phyloP scores from a whole-genome alignment of 2,113 vertebrate genomes.

The Nymphicus hollandicus region DNA sequence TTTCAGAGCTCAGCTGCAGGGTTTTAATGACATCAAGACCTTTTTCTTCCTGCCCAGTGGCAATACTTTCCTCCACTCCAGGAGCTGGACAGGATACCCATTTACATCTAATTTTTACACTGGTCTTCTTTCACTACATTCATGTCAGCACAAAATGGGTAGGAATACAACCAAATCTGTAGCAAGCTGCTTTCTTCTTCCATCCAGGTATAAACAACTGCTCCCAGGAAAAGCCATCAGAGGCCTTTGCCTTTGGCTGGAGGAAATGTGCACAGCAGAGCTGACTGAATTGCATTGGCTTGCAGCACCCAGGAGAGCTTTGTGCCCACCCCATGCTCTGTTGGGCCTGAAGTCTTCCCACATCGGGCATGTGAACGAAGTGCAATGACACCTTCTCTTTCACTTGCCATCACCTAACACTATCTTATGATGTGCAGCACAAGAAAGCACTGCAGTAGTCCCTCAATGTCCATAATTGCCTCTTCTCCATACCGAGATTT shows the following conservation, averaged over 20 bases:
- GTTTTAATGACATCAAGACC: neutral
- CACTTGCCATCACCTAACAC: neutral
- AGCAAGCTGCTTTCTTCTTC: neutral
- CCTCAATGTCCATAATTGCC: neutral
- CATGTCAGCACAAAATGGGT: neutral
- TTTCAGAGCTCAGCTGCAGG: neutral
- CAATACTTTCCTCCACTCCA: neutral
- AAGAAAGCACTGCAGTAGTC: neutral
- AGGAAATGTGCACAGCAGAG: neutral
- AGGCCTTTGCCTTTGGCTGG: neutral
- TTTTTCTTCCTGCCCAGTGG: neutral
- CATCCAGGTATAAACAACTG: neutral
- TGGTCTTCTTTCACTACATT: neutral
- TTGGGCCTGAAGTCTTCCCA: neutral
- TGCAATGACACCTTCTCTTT: neutral
- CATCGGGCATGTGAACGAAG: neutral
- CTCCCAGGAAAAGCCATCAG: neutral
- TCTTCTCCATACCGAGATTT: neutral
- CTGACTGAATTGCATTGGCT: rapidly evolving
- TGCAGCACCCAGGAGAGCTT: neutral
- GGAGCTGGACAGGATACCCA: neutral
- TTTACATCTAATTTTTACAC: neutral
- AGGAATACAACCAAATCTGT: neutral
- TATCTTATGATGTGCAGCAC: neutral
- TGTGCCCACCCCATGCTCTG: neutral